Base-by-base conservation (phyloP, 2,113 vertebrate species). In the Epinephelus fuscoguttatus region DNA sequence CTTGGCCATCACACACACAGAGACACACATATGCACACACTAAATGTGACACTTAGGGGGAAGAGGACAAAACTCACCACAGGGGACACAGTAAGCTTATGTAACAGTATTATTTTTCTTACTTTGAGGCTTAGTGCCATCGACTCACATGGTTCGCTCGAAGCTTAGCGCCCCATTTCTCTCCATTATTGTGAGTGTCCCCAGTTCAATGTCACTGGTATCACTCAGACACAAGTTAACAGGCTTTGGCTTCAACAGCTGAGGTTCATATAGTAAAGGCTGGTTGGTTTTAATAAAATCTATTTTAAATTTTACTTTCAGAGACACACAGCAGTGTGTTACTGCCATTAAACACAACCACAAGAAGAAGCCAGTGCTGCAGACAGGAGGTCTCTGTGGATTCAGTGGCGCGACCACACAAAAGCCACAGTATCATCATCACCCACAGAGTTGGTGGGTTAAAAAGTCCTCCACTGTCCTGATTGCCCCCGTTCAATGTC, bases 201-300 rank as follows among this genome's bases (percentile, higher is more conserved):
- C 50, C 53, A 19, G 37, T 69, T 83, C 81, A 90, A 52, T 84
- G 91, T 87, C 90, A 86, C 37, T 63, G 70, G 23, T 80, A 72
- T 49, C 67, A 47, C 15, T 79, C 37, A 57, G 19, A 18, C 61
- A 45, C 75, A 33, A 12, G 21, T 25, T 57, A 37, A 47, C 25
- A 49, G 62, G 75, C 78, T 40, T 50, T 37, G 62, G 67, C 78
- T 19, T 18, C 4, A 63, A 47, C 70, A 76, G 63, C 75, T 62
- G 70, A 45, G 14, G 50, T 47, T 49, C 25, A 37, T 12, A 21
- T 1, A 18, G 19, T 53, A 82, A 67, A 47, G 19, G 1, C 27
- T 63, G 64, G 27, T 40, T 33, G n/a, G 37, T 42, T 71, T 2
- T 30, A 11, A 47, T 25, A 15, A 37, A 71, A n/a, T 23, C n/a